Evolutionary conservation across 2,113 vertebrate genomes (phyloP).

Genomic region (Bos indicus): DNA sequence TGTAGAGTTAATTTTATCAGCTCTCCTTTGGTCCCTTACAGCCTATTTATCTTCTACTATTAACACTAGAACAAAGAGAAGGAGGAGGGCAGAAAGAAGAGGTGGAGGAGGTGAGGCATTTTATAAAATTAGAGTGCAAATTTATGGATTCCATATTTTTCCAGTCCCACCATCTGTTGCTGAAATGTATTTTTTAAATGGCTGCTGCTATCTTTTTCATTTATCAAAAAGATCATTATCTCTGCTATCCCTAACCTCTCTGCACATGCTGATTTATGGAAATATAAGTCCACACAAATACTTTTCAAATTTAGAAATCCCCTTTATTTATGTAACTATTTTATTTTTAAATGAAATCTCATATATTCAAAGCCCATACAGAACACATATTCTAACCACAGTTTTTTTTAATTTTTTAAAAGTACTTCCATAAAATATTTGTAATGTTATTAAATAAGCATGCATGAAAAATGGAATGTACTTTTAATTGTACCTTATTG

Average conservation of each 20-base stretch:
- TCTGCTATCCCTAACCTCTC: background rate
- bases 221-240: background rate
- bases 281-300: background rate
- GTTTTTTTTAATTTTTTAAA: background rate
- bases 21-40: background rate
- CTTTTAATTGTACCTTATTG: background rate
- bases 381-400: background rate
- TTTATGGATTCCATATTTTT: background rate
- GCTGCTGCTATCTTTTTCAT: background rate
- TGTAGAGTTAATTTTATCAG: background rate
- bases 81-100: background rate
- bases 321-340: background rate
- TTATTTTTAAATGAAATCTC: background rate
- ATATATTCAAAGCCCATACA: background rate
- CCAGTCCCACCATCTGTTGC: background rate
- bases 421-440: background rate
- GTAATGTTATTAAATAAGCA: background rate
- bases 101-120: background rate
- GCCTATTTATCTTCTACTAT: background rate
- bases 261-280: background rate
- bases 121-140: background rate
- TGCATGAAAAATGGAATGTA: background rate
- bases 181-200: conserved; percentile 2
- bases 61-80: background rate
- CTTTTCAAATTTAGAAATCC: background rate